Evolutionary conservation across 2,888 invertebrate genomes (phyloP), one percentile per base, ranked within the genome.

Genomic region (Eupithecia insigniata): DNA sequence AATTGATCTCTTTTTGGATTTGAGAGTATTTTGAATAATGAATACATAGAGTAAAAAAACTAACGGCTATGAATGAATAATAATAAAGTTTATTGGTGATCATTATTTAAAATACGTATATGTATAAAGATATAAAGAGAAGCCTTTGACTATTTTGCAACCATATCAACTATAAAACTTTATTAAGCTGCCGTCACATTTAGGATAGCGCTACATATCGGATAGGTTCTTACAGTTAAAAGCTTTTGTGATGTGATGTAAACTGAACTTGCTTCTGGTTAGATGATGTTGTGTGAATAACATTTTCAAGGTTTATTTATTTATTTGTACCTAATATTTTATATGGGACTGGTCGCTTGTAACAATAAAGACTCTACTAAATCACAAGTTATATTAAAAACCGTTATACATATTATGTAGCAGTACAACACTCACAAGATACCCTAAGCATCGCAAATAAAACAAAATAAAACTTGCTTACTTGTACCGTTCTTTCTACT

Each of bases 401-500:
- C 16, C 28, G n/a, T n/a, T n/a, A n/a, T n/a, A n/a, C n/a, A n/a
- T n/a, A n/a, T n/a, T n/a, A n/a, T n/a, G n/a, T n/a, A n/a, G n/a
- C n/a, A n/a, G 26, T 51, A 22, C 26, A 30, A 30, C 58, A 22
- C 16, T 28, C 16, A 58, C 18, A 60, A 60, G 30, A 62, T 32
- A 22, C 34, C 61, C 6, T 22, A 26, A 62, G 32, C 61, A 62
- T 62, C 8, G 18, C 60, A 18, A 3, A 7, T 18, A 60, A 18
- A 30, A 60, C 7, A 18, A 18, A 60, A 60, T 16, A 22, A 30
- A 18, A 32, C 12, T 16, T 7, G 12, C 18, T 84, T 89, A 93
- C 92, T 92, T 83, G 92, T 93, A 85, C 93, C 94, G 79, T 94
- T 94, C 83, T 92, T 93, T 81, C 93, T 84, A 83, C 89, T 92